Evolutionary conservation across 2,113 vertebrate genomes (phyloP), one percentile per base, ranked within the genome.

Genomic region (Peromyscus polionotus): DNA sequence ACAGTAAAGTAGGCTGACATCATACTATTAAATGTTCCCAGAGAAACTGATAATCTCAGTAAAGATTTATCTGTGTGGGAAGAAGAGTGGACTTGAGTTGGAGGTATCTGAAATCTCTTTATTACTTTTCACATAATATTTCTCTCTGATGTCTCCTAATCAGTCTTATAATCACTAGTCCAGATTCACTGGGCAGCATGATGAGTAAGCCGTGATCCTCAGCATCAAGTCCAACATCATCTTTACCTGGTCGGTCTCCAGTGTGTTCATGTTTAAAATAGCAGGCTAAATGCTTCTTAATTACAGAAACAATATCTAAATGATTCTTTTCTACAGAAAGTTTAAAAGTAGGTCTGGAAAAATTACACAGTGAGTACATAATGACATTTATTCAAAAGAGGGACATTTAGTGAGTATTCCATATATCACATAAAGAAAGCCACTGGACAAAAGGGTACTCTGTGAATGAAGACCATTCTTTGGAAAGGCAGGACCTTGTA

Each of bases 321-420:
- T 59, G 13, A 31, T 88, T 90, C 68, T 90, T 85, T 96, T 81
- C 89, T 93, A 83, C 72, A 86, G 31, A 22, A 92, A 93, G 54
- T 91, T 97, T 93, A 88, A 92, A 92, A 90, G 42, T 36, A 88
- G 63, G 45, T 75, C 63, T 90, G 63, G 31, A 92, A 92, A 91
- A 84, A 42, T 65, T 48, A 68, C 57, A 70, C 36, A 81, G 9
- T 67, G 81, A 90, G 42, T 11, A 36, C 68, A 54, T 48, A 84
- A 93, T 73, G 72, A 68, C 19, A 17, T 88, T 80, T 90, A 87
- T 65, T 95, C 84, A 80, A 26, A 24, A 68, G 31, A 84, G 20
- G 22, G 19, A 59, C 65, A 75, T 0, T 76, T 59, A 70, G 45
- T 73, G 33, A 36, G 4, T 51, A 45, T 67, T 90, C 36, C n/a